phyloP scores from a whole-genome alignment of 1,140 invertebrate genomes.

The Bombus sibiricus region DNA sequence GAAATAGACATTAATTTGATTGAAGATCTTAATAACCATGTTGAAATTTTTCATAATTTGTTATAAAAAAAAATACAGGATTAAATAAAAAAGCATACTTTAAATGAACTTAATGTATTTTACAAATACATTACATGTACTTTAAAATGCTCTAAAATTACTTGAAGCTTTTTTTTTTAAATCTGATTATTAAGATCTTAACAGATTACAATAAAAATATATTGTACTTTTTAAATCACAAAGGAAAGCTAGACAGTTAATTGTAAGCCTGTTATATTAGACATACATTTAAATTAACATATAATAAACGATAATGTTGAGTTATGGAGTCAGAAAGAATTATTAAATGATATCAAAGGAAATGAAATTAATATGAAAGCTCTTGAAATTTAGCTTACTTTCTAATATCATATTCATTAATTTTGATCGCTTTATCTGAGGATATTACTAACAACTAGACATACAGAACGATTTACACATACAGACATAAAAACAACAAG shows the following conservation, averaged over 20 bases:
- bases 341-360: slow-evolving; percentile 1
- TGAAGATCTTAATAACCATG: slow-evolving; percentile 24
- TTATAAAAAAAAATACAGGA: background rate
- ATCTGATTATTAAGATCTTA: slow-evolving; percentile 25
- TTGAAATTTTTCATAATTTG: background rate
- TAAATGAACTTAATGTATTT: background rate
- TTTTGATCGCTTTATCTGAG: slow-evolving; percentile 35
- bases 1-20: background rate
- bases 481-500: slow-evolving; percentile 10
- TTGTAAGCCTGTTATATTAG: background rate
- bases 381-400: slow-evolving; percentile 9
- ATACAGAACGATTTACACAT: slow-evolving; percentile 4
- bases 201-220: background rate
- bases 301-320: background rate
- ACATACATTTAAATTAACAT: slow-evolving; percentile 15
- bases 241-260: background rate
- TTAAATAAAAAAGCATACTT: slow-evolving; percentile 7
- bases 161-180: background rate
- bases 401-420: slow-evolving; percentile 14
- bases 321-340: slow-evolving; percentile 4
- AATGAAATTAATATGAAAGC: background rate
- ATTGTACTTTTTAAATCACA: slow-evolving; percentile 48
- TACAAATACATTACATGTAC: background rate
- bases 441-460: background rate
- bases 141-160: background rate